A percentile compares a stretch with the other conserved stretches of the same genome.
phyloP scores from a whole-genome alignment of 2,888 invertebrate species.

The Empis livida region DNA sequence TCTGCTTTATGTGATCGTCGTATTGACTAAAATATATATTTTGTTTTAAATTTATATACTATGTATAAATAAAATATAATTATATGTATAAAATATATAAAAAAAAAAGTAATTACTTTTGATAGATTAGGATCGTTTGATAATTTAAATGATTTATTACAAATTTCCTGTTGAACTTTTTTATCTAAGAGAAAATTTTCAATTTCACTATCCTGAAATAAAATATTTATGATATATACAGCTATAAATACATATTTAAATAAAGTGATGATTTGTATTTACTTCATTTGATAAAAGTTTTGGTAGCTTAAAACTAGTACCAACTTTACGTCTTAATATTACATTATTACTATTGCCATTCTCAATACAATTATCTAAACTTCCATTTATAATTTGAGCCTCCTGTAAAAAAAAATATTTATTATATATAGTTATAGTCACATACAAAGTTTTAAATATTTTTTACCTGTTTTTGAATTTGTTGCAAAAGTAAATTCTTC shows the following conservation, averaged over 20 bases:
- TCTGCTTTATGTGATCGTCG: slow-evolving; percentile 15
- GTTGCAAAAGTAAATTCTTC: slow-evolving; percentile 32
- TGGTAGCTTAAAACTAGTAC: slow-evolving; percentile 15
- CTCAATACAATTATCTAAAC: slow-evolving; percentile 5
- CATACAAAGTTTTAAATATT: too few relatives aligned
- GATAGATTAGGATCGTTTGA: slow-evolving; percentile 10
- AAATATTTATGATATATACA: background rate
- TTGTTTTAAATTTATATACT: background rate
- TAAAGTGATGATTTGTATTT: too few relatives aligned
- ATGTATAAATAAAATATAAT: too few relatives aligned
- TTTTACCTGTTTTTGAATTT: slow-evolving; percentile 27
- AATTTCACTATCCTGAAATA: slow-evolving; percentile 7
- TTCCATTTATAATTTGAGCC: slow-evolving; percentile 28
- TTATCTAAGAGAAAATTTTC: slow-evolving; percentile 13
- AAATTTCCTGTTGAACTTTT: slow-evolving; percentile 13
- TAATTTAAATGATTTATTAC: slow-evolving; percentile 11
- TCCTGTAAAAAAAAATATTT: slow-evolving; percentile 16
- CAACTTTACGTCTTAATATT: slow-evolving; percentile 24
- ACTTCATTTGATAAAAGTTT: slow-evolving; percentile 5
- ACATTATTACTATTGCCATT: slow-evolving; percentile 12
- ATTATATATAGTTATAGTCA: background rate
- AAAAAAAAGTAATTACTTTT: slow-evolving; percentile 6
- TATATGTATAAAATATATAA: background rate
- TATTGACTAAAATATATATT: slow-evolving; percentile 7
- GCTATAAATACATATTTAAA: background rate